phyloP scores from a whole-genome alignment of 2,113 vertebrate species.

The Aldabrachelys gigantea region DNA sequence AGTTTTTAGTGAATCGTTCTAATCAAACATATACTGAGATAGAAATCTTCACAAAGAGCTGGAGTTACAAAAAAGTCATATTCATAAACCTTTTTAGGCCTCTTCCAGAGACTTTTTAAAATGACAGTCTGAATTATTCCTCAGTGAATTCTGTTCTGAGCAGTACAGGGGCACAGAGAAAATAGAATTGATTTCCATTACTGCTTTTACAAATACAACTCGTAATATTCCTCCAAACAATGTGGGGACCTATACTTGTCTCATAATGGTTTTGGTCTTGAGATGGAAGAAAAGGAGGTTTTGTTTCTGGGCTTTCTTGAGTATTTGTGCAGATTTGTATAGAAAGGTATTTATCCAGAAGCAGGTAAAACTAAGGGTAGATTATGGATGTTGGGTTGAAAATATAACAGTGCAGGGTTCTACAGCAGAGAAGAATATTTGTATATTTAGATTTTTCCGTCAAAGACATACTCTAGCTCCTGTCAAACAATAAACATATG shows the following conservation, averaged over 20 bases:
- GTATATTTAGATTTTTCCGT: background rate
- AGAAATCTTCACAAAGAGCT: background rate
- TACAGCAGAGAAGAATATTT: background rate
- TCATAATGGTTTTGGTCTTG: background rate
- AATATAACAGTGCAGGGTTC: background rate
- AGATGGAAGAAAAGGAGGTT: background rate
- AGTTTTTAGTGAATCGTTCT: background rate
- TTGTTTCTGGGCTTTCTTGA: background rate
- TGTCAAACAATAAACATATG: background rate
- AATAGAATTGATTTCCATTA: slow-evolving; percentile 12
- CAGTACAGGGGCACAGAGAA: background rate
- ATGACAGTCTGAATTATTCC: background rate
- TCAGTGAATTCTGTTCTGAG: background rate
- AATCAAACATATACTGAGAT: background rate
- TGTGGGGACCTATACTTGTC: background rate
- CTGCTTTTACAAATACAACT: background rate
- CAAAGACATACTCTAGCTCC: background rate
- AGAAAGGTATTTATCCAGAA: background rate
- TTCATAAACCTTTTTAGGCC: background rate
- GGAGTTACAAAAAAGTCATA: background rate
- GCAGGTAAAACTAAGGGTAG: background rate
- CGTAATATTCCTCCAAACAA: background rate
- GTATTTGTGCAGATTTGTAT: background rate
- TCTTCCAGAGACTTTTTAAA: background rate
- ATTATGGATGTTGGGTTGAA: background rate